A percentile compares a stretch with the other conserved stretches of the same genome.
phyloP scores from a whole-genome alignment of 2,888 invertebrate genomes.

The Phortica okadai region DNA sequence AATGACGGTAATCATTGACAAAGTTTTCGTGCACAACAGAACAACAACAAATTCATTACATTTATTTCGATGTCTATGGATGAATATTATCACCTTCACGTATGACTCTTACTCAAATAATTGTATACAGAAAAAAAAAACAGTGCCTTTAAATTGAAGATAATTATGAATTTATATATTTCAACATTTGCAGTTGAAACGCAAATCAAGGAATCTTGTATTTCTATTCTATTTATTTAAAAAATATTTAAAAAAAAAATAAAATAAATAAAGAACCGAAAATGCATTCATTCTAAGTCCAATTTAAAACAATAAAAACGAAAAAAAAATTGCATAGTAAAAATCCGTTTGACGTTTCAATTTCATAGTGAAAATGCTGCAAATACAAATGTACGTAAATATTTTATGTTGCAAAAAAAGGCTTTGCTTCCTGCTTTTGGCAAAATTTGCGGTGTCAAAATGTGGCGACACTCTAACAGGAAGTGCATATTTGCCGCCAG shows the following conservation, averaged over 20 bases:
- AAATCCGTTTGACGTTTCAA: neutral
- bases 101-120: too few relatives aligned
- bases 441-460: neutral
- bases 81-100: too few relatives aligned
- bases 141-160: too few relatives aligned
- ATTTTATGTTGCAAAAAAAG: neutral
- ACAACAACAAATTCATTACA: neutral
- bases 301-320: neutral
- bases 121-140: too few relatives aligned
- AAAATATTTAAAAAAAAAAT: too few relatives aligned
- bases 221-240: too few relatives aligned
- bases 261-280: too few relatives aligned
- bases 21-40: neutral
- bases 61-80: neutral
- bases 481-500: neutral
- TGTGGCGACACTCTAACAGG: neutral
- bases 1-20: neutral
- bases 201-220: too few relatives aligned
- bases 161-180: too few relatives aligned
- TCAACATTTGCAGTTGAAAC: too few relatives aligned
- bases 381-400: neutral
- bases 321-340: neutral
- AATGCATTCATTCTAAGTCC: neutral
- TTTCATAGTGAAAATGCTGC: neutral
- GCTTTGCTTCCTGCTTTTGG: constrained; percentile 5